phyloP scores from a whole-genome alignment of 1,140 invertebrate species.

The Rhyzopertha dominica region DNA sequence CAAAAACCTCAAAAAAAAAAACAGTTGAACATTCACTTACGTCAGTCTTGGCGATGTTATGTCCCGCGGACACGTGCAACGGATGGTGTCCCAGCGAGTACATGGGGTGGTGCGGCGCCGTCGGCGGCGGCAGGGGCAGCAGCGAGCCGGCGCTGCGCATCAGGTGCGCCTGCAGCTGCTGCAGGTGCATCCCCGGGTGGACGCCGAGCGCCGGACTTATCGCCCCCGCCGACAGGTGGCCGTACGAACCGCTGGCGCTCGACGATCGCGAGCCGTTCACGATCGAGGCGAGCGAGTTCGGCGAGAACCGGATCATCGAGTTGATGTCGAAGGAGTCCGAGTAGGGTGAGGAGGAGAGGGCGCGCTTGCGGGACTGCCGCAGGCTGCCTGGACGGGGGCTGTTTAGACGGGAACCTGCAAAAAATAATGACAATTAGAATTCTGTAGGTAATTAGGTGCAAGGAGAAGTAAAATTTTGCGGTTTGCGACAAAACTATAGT shows the following conservation, averaged over 20 bases:
- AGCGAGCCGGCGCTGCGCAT: constrained; percentile 58
- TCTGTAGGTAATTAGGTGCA: constrained; percentile 1
- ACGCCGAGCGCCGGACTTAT: constrained; percentile 57
- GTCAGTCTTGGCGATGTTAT: constrained; percentile 36
- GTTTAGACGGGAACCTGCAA: constrained; percentile 66
- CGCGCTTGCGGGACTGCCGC: constrained; percentile 71
- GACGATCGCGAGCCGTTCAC: constrained; percentile 83
- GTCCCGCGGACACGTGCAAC: constrained; percentile 28
- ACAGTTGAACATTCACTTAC: constrained; percentile 30
- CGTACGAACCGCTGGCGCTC: constrained; percentile 85
- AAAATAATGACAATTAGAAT: constrained; percentile 5
- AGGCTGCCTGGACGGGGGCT: constrained; percentile 57
- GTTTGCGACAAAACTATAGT: not conserved
- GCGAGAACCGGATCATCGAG: constrained; percentile 91
- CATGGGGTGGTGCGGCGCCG: constrained; percentile 45
- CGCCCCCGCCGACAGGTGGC: constrained; percentile 78
- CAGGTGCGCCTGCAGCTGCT: constrained; percentile 72
- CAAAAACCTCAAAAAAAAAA: too few species aligned
- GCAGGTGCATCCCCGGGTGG: constrained; percentile 64
- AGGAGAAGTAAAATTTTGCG: constrained; percentile 1
- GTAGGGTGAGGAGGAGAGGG: constrained; percentile 89
- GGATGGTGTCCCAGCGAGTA: constrained; percentile 48
- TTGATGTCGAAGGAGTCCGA: constrained; percentile 92
- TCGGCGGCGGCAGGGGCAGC: constrained; percentile 51
- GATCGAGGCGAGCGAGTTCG: constrained; percentile 86